Percentiles rank a stretch among this genome's conserved stretches.
Evolutionary conservation across 1,140 invertebrate genomes (phyloP).

Genomic region (Drosophila guanche): DNA sequence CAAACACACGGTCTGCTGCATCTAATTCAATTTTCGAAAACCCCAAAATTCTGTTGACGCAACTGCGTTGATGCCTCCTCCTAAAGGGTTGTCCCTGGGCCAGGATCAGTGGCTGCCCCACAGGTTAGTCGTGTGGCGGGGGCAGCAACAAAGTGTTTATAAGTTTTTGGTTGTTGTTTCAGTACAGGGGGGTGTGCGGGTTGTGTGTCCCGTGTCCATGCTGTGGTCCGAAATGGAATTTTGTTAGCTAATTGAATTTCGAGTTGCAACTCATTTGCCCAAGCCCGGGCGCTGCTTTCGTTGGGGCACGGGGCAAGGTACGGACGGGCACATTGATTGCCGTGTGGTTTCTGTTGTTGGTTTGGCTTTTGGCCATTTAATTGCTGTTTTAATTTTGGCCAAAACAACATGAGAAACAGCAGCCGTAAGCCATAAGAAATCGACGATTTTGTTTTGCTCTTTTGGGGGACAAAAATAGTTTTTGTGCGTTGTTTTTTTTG

Average conservation of each 20-base stretch:
- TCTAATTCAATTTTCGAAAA: slow-evolving; percentile 81
- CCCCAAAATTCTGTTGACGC: slow-evolving; percentile 79
- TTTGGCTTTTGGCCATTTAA: slow-evolving; percentile 80
- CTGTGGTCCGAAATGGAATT: slow-evolving; percentile 76
- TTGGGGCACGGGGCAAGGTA: neutral
- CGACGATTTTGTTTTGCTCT: slow-evolving; percentile 22
- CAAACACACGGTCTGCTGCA: slow-evolving; percentile 74
- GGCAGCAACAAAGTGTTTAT: slow-evolving; percentile 66
- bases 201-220: slow-evolving; percentile 47
- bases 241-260: slow-evolving; percentile 82
- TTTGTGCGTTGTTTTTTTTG: slow-evolving; percentile 42
- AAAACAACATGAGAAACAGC: slow-evolving; percentile 32
- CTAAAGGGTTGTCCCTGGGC: no score
- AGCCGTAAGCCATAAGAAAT: slow-evolving; percentile 26
- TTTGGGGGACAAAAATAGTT: slow-evolving; percentile 36
- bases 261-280: slow-evolving; percentile 79
- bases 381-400: slow-evolving; percentile 76
- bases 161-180: slow-evolving; percentile 63
- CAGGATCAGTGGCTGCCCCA: no score
- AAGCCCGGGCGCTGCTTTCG: slow-evolving; percentile 45
- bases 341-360: slow-evolving; percentile 17
- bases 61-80: slow-evolving; percentile 66
- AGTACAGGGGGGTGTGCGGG: neutral
- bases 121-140: neutral
- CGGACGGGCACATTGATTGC: slow-evolving; percentile 15